Base-by-base conservation (phyloP, 2,797 vertebrate species). In the Ispidina picta region DNA sequence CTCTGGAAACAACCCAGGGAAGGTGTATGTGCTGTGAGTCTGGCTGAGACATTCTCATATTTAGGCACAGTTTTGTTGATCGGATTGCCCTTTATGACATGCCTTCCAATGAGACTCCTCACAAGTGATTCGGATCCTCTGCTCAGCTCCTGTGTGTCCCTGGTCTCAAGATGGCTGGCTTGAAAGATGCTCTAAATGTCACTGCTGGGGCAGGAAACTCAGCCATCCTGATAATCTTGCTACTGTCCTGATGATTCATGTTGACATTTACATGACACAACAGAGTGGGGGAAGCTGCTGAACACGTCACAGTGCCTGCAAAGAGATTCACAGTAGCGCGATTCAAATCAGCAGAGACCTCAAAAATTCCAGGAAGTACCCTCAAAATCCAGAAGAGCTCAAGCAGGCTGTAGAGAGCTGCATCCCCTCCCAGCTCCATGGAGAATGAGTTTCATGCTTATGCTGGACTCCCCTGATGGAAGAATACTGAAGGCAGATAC, bases 251-350 rank as follows among this genome's bases (percentile, higher is more conserved):
- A 55, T 96, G 92, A 96, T 85, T 95, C 94, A 95, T 1, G 1
- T 87, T 94, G 95, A 95, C 92, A 94, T 94, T 95, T 95, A 93
- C 63, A 44, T 49, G 82, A 88, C 84, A 94, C 78, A 93, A 83
- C 5, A 4, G 49, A 80, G 62, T 1, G 35, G 62, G 46, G 21
- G 37, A 70, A 78, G 64, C 41, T 76, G 64, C 77, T 21, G 56
- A 91, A 20, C 2, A 1, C 7, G 6, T 44, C 1, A 1, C 7
- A 22, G 62, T 17, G 55, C 15, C 76, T 22, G 43, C 21, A 17
- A 69, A 92, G 62, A 58, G 35, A 81, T 69, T 89, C 75, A 80
- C 4, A 2, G 44, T 35, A 49, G 33, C 1, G 2, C 37, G 49
- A 92, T 71, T 90, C 58, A 63, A 63, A 78, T 4, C 31, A 63